Percentiles rank a stretch among this genome's conserved stretches.
These are phyloP conservation scores for Tragelaphus strepsiceros DNA, from an alignment of 2,113 vertebrate genomes.

Conservation along the genomic window DNA sequence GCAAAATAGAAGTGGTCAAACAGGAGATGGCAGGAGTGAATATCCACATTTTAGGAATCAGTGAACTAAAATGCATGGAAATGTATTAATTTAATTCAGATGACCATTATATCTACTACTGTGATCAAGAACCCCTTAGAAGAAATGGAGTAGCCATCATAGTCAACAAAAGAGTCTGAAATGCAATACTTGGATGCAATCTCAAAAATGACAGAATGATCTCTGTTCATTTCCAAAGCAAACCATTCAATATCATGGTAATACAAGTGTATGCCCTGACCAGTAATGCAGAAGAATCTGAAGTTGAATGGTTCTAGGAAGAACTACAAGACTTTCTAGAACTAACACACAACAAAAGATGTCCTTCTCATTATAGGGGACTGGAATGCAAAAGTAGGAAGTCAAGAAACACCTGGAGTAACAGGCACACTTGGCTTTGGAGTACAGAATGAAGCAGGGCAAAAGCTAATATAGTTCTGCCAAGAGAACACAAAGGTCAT, in stretches of 20 bases:
- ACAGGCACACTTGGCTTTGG: not conserved
- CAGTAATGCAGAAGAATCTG: not conserved
- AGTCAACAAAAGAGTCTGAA: not conserved
- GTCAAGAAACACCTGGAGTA: not conserved
- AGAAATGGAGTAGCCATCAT: not conserved
- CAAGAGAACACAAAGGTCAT: not conserved
- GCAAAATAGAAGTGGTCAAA: not conserved
- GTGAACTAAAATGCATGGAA: not conserved
- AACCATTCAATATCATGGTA: not conserved
- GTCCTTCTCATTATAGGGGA: not conserved
- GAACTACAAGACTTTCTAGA: not conserved
- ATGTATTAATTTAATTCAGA: not conserved
- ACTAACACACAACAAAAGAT: not conserved
- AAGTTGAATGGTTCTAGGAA: not conserved
- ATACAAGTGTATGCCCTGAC: not conserved
- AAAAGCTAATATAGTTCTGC: not conserved
- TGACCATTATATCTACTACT: not conserved
- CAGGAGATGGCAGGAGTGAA: not conserved
- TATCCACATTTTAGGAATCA: not conserved
- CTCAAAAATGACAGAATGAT: not conserved
- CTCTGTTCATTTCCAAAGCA: not conserved
- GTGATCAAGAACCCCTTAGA: not conserved
- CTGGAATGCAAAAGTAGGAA: not conserved
- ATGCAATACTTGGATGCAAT: not conserved
- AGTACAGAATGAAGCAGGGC: not conserved